A percentile compares a stretch with the other conserved stretches of the same genome.
phyloP scores from a whole-genome alignment of 1,140 invertebrate species.

The Zaprionus taronus region DNA sequence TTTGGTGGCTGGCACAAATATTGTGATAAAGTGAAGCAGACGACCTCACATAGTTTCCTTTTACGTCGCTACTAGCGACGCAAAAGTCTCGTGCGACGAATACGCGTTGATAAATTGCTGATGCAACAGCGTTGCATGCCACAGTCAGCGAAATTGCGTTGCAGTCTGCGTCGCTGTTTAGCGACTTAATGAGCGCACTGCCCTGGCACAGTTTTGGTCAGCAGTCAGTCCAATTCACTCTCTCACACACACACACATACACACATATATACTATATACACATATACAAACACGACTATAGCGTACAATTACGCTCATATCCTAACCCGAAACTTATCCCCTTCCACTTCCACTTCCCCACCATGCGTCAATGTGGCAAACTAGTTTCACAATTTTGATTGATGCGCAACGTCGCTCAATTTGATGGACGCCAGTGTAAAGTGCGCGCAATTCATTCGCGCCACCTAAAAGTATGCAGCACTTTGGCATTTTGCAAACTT shows the following conservation, averaged over 20 bases:
- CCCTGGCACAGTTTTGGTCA: slow-evolving; percentile 76
- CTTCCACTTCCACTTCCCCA: neutral
- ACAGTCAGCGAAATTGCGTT: slow-evolving; percentile 75
- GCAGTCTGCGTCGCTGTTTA: slow-evolving; percentile 50
- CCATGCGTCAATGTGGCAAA: slow-evolving; percentile 63
- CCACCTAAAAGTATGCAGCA: slow-evolving; percentile 63
- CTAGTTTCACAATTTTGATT: slow-evolving; percentile 66
- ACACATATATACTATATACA: neutral
- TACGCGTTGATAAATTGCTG: slow-evolving; percentile 75
- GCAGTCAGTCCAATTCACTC: slow-evolving; percentile 39
- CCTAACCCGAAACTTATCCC: slow-evolving; percentile 1
- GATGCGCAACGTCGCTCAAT: slow-evolving; percentile 36
- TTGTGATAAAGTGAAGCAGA: slow-evolving; percentile 65
- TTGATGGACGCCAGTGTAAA: slow-evolving; percentile 47
- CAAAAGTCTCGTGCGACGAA: slow-evolving; percentile 76
- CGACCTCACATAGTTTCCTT: slow-evolving; percentile 78
- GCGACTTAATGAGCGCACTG: slow-evolving; percentile 60
- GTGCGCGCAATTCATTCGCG: neutral
- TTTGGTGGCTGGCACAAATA: slow-evolving; percentile 59
- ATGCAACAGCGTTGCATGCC: slow-evolving; percentile 76
- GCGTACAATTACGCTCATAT: neutral
- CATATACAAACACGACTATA: neutral
- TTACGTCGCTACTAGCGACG: slow-evolving; percentile 62
- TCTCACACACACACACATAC: slow-evolving; percentile 35
- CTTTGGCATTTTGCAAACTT: slow-evolving; percentile 61